phyloP scores from a whole-genome alignment of 92 coral and sea anemone species.

The Nematostella vectensis region DNA sequence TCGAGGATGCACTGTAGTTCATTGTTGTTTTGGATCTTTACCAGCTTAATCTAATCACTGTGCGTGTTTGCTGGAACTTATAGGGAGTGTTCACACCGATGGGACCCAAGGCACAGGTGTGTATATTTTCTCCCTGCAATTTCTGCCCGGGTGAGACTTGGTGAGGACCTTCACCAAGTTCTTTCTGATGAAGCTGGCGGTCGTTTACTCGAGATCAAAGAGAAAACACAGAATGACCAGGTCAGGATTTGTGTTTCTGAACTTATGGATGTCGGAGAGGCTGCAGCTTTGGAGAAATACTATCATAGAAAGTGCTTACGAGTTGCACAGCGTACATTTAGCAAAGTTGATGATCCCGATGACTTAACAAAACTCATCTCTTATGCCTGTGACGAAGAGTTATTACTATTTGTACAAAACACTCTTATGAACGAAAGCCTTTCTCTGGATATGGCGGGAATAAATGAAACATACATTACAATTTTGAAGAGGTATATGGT shows the following conservation, averaged over 20 bases:
- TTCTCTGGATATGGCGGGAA: background rate
- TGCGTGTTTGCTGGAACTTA: background rate
- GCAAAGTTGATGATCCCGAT: slow-evolving; percentile 1
- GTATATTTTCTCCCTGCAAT: slow-evolving; percentile 5
- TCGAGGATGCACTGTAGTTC: too few species aligned
- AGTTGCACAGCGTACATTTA: slow-evolving; percentile 5
- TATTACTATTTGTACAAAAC: background rate
- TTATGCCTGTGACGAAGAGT: background rate
- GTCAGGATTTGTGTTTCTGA: slow-evolving; percentile 25
- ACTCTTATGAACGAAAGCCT: background rate
- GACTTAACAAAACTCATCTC: background rate
- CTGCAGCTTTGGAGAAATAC: slow-evolving; percentile 11
- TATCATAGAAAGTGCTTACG: slow-evolving; percentile 14
- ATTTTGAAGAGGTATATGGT: background rate
- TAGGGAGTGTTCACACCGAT: too few species aligned
- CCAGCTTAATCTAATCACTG: too few species aligned
- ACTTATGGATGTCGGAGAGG: slow-evolving; percentile 21
- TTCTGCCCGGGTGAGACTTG: slow-evolving; percentile 14
- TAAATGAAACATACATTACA: background rate
- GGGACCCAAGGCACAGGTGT: slow-evolving; percentile 8
- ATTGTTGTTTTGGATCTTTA: too few species aligned
- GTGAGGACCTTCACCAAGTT: slow-evolving; percentile 11
- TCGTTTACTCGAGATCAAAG: slow-evolving; percentile 13
- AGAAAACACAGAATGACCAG: slow-evolving; percentile 26
- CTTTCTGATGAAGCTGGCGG: background rate